Conservation (phyloP, 1,140 invertebrate species). For the fruit fly (Drosophila melanogaster) region DNA sequence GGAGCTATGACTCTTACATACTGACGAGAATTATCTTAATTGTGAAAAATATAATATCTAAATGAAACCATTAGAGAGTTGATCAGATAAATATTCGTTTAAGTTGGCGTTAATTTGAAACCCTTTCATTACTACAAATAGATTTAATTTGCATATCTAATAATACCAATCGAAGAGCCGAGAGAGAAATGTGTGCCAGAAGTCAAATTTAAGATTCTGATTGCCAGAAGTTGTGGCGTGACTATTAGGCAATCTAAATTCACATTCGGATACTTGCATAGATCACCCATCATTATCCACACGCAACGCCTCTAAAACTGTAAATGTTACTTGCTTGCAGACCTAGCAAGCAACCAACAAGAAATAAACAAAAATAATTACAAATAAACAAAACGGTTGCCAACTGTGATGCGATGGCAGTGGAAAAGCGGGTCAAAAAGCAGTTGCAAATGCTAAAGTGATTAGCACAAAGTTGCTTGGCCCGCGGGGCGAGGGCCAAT, state of each 20-base stretch:
- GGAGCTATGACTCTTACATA: not conserved
- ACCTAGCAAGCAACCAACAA: conserved; percentile 21
- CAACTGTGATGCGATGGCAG: conserved; percentile 18
- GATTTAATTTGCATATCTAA: conserved; percentile 23
- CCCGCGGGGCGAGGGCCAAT: conserved; percentile 20
- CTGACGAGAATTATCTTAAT: too few relatives aligned
- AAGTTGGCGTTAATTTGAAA: not conserved
- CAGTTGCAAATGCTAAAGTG: conserved; percentile 77
- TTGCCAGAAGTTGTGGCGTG: conserved; percentile 39
- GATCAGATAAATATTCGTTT: not conserved
- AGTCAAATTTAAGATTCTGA: conserved; percentile 23
- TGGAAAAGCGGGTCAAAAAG: conserved; percentile 78
- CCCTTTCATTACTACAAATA: conserved; percentile 23
- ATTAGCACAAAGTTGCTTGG: conserved; percentile 65
- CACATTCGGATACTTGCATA: conserved; percentile 56
- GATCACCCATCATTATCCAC: conserved; percentile 66
- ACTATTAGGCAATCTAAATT: conserved; percentile 59
- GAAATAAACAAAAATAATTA: conserved; percentile 58
- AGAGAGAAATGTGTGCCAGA: conserved; percentile 21
- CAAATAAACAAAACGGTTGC: conserved; percentile 56
- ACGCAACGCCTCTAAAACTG: conserved; percentile 75
- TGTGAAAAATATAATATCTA: not conserved
- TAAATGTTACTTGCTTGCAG: conserved; percentile 69
- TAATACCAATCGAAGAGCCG: conserved; percentile 1
- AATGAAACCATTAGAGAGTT: not conserved